Conservation (phyloP, 2,888 invertebrate genomes). For the Acronicta alni region DNA sequence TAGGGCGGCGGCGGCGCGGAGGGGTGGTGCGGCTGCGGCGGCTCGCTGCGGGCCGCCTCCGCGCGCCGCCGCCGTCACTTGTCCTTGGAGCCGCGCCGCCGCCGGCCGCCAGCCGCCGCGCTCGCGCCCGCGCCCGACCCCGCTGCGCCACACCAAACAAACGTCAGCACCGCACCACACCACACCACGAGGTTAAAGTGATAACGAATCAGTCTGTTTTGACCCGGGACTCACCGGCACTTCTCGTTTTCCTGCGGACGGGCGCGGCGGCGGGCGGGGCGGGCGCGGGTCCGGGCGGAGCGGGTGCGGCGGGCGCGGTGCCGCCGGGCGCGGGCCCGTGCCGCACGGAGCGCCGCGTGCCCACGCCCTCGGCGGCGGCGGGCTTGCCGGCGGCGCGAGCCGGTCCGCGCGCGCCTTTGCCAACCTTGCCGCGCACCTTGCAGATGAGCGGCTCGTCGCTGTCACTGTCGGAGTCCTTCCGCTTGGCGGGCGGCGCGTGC, state of each 20-base stretch:
- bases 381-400: slow-evolving; percentile 57
- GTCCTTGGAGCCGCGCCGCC: slow-evolving; percentile 92
- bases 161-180: slow-evolving; percentile 31
- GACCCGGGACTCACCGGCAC: slow-evolving; percentile 89
- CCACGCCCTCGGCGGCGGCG: slow-evolving; percentile 81
- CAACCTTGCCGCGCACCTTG: slow-evolving; percentile 89
- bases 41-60: slow-evolving; percentile 36
- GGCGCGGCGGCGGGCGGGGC: slow-evolving; percentile 70
- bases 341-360: slow-evolving; percentile 89
- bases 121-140: slow-evolving; percentile 75
- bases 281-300: slow-evolving; percentile 62
- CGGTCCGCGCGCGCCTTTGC: slow-evolving; percentile 49
- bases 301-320: slow-evolving; percentile 57
- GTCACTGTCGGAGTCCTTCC: slow-evolving; percentile 93
- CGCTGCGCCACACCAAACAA: slow-evolving; percentile 63
- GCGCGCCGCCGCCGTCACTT: slow-evolving; percentile 91
- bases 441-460: slow-evolving; percentile 94
- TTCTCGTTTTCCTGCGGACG: slow-evolving; percentile 91
- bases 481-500: slow-evolving; percentile 83
- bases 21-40: slow-evolving; percentile 57
- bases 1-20: slow-evolving; percentile 70
- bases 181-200: slow-evolving; percentile 5
- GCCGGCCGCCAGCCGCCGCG: slow-evolving; percentile 71
- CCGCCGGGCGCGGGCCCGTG: slow-evolving; percentile 73
- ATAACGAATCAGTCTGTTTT: slow-evolving; percentile 23